These are phyloP conservation scores for Thalassoma bifasciatum DNA, from an alignment of 2,113 vertebrate species.

Conservation along the genomic window DNA sequence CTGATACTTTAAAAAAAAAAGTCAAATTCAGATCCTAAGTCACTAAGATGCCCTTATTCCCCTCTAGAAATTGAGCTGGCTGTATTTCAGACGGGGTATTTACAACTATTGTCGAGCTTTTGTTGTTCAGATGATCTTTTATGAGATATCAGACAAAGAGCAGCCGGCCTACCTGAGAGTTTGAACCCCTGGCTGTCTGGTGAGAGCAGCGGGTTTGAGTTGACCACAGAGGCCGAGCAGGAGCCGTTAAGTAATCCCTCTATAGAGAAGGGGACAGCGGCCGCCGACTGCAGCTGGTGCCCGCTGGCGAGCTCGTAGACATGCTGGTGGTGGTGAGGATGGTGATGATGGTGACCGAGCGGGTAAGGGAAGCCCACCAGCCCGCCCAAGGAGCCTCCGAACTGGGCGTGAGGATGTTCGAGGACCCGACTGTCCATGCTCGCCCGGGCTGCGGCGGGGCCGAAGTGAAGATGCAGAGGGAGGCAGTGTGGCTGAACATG, in stretches of 20 bases:
- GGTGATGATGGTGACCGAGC: constrained; percentile 83
- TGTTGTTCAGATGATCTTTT: background rate
- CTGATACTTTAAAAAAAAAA: background rate
- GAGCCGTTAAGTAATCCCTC: constrained; percentile 97
- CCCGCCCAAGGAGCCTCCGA: constrained; percentile 91
- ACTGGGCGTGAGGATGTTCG: constrained; percentile 97
- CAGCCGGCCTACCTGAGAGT: constrained; percentile 87
- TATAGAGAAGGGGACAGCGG: constrained; percentile 94
- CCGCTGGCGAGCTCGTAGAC: constrained; percentile 93
- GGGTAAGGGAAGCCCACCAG: constrained; percentile 97
- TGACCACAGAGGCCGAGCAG: constrained; percentile 92
- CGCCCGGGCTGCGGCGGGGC: constrained; percentile 82
- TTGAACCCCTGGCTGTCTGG: constrained; percentile 92
- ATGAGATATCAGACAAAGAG: background rate
- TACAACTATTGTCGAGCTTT: no score
- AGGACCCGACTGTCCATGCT: constrained; percentile 97
- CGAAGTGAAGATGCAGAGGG: constrained; percentile 74
- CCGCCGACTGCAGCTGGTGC: constrained; percentile 91
- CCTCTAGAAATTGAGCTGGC: background rate
- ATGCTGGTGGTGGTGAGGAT: constrained; percentile 86
- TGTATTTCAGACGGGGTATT: background rate
- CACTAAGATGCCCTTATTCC: background rate
- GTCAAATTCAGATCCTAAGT: background rate
- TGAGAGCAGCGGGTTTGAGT: constrained; percentile 87
- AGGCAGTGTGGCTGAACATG: constrained; percentile 80